These are phyloP conservation scores for Nomia melanderi DNA, from an alignment of 1,140 invertebrate genomes.

Conservation along the genomic window DNA sequence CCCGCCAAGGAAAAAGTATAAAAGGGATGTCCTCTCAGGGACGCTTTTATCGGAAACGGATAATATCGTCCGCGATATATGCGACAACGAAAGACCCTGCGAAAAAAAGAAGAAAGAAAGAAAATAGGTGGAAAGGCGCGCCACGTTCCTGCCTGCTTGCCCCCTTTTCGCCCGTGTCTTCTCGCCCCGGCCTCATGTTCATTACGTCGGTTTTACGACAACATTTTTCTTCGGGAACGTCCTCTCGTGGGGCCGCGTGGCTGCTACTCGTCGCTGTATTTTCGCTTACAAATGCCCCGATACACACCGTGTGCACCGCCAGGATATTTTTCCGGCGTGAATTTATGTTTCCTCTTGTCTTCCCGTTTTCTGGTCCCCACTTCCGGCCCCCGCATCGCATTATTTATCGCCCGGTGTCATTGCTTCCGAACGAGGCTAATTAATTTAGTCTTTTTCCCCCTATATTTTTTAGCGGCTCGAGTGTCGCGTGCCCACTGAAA, in stretches of 20 bases:
- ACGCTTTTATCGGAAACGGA: slow-evolving; percentile 63
- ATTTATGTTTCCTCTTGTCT: slow-evolving; percentile 8
- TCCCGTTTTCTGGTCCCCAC: background rate
- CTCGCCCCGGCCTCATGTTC: slow-evolving; percentile 40
- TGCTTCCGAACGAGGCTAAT: background rate
- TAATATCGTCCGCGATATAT: slow-evolving; percentile 54
- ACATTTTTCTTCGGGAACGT: slow-evolving; percentile 42
- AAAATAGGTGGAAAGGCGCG: too few species aligned
- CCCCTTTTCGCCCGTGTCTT: slow-evolving; percentile 5
- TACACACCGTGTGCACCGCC: background rate
- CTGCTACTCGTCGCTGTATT: slow-evolving; percentile 24
- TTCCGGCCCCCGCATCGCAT: background rate
- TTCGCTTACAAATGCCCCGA: slow-evolving; percentile 27
- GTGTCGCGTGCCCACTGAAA: background rate
- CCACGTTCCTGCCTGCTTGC: background rate
- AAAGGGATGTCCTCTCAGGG: slow-evolving; percentile 27
- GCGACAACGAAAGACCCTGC: slow-evolving; percentile 13
- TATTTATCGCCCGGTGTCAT: slow-evolving; percentile 19
- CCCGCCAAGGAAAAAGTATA: slow-evolving; percentile 24
- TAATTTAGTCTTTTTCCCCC: too few species aligned
- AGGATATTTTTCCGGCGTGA: slow-evolving; percentile 21
- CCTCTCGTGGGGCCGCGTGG: background rate
- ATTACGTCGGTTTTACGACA: slow-evolving; percentile 56
- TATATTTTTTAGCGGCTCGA: background rate
- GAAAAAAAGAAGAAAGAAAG: slow-evolving; percentile 10